Percentiles rank a stretch among this genome's conserved stretches.
Evolutionary conservation across 2,113 vertebrate species (phyloP).

Genomic region (Anser brachyrhynchus): DNA sequence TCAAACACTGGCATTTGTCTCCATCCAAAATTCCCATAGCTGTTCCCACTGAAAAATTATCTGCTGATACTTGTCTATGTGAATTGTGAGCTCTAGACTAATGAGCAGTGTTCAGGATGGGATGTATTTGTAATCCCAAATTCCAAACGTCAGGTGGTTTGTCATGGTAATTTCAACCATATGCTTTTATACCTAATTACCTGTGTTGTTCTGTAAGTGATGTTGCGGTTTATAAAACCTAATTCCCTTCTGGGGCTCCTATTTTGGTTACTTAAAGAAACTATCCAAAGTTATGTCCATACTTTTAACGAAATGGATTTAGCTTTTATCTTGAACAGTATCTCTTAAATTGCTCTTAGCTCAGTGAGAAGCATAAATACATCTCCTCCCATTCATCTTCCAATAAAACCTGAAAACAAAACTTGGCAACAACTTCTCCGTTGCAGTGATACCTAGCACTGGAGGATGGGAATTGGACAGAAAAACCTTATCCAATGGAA

Average conservation of each 20-base stretch:
- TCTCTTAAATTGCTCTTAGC: background rate
- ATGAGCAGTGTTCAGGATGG: background rate
- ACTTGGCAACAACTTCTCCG: background rate
- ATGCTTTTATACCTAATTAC: background rate
- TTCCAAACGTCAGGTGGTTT: background rate
- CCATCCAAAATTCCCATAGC: background rate
- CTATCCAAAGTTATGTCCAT: background rate
- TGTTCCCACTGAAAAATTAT: background rate
- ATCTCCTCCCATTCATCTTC: background rate
- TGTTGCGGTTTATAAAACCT: background rate
- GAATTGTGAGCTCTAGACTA: background rate
- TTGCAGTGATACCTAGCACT: background rate
- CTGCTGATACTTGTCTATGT: background rate
- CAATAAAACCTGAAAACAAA: background rate
- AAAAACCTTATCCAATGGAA: background rate
- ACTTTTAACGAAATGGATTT: slow-evolving; percentile 3
- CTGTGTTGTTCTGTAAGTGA: background rate
- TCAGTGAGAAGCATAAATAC: background rate
- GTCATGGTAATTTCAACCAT: background rate
- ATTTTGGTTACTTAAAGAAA: background rate
- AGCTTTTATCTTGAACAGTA: background rate
- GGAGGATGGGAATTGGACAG: background rate
- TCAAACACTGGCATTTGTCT: background rate
- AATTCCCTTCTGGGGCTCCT: background rate
- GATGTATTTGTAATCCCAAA: background rate